Conservation (phyloP, 1,140 invertebrate genomes). For the Procambarus virginalis region DNA sequence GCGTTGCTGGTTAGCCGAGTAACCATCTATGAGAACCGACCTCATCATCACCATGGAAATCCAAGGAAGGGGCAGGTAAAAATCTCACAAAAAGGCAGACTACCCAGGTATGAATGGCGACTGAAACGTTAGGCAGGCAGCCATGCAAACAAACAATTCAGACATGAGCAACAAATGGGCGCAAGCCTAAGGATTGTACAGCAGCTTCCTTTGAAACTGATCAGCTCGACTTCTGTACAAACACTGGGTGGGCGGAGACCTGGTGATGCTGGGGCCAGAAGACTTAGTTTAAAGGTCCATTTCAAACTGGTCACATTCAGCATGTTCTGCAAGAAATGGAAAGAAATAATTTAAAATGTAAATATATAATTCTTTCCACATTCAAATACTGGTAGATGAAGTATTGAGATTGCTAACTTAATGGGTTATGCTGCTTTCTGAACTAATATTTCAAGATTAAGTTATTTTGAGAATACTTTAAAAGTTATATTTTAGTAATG, state of each 20-base stretch:
- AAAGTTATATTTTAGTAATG: too few relatives aligned
- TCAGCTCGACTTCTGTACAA: constrained; percentile 18
- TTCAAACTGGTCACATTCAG: constrained; percentile 34
- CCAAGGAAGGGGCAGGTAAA: background rate
- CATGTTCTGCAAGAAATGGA: constrained; percentile 4
- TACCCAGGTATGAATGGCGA: background rate
- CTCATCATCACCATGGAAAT: background rate
- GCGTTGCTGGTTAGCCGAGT: background rate
- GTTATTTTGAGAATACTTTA: too few relatives aligned
- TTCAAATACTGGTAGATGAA: too few relatives aligned
- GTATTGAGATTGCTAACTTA: too few relatives aligned
- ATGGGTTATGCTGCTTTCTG: too few relatives aligned
- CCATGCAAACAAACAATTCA: constrained; percentile 8
- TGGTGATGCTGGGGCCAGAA: constrained; percentile 29
- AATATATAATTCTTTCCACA: too few relatives aligned
- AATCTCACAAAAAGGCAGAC: background rate
- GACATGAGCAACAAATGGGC: background rate
- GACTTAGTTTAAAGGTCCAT: constrained; percentile 33
- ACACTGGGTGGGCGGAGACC: constrained; percentile 7
- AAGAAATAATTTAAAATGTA: background rate
- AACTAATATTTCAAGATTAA: too few relatives aligned
- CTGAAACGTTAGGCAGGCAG: background rate
- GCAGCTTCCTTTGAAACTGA: background rate
- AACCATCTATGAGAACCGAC: background rate
- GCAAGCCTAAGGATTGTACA: background rate